These are phyloP conservation scores for Margaritifera margaritifera DNA, from an alignment of 2,888 invertebrate genomes.

Conservation along the genomic window DNA sequence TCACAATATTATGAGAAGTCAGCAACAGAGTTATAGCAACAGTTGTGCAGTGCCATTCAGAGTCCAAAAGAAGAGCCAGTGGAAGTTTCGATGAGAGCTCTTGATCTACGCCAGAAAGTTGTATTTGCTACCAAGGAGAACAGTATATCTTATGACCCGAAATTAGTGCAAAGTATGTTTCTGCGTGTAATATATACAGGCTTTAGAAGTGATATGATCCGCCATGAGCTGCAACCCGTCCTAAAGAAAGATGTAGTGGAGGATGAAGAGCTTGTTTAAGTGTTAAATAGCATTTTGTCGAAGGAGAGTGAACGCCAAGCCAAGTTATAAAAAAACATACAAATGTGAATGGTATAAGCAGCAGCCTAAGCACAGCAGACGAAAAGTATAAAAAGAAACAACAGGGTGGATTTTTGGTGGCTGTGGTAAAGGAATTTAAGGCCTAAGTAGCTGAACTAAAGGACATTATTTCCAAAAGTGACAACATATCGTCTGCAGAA, in stretches of 20 bases:
- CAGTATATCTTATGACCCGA: background rate
- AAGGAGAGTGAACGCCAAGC: constrained; percentile 7
- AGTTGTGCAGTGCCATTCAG: no score
- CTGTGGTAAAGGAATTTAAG: background rate
- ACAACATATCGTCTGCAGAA: background rate
- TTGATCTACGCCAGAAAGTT: constrained; percentile 9
- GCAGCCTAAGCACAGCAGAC: no score
- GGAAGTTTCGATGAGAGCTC: background rate
- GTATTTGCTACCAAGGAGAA: background rate
- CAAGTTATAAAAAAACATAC: background rate
- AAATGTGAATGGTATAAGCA: no score
- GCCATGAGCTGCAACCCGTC: constrained; percentile 1
- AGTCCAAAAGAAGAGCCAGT: no score
- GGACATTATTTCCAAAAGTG: background rate
- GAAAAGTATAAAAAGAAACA: background rate
- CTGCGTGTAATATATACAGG: constrained; percentile 2
- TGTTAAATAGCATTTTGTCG: background rate
- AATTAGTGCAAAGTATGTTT: background rate
- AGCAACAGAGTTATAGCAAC: background rate
- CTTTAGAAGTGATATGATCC: background rate
- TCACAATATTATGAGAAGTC: background rate
- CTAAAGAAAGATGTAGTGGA: background rate
- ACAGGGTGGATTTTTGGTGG: background rate
- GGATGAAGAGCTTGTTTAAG: background rate
- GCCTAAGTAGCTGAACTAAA: background rate